Conservation (phyloP, 2,797 vertebrate species). For the Sorex maritimensis region DNA sequence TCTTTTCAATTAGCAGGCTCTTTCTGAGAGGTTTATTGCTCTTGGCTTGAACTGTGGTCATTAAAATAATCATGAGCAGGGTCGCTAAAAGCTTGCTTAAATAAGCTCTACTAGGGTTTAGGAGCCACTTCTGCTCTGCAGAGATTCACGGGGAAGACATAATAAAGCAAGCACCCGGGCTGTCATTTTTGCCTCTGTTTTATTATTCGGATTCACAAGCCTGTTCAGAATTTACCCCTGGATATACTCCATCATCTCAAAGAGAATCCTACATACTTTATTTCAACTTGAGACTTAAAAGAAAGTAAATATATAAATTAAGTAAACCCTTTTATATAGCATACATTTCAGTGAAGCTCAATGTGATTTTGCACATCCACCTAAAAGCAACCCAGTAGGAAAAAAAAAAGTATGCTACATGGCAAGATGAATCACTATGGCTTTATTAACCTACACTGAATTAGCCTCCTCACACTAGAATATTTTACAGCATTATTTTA, state of each 20-base stretch:
- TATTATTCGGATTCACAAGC: constrained; percentile 61
- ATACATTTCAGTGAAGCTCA: constrained; percentile 82
- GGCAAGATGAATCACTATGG: constrained; percentile 80
- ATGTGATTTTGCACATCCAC: constrained; percentile 74
- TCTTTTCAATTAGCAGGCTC: constrained; percentile 82
- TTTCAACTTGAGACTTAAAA: constrained; percentile 67
- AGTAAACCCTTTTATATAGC: constrained; percentile 1
- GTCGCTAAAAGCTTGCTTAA: constrained; percentile 67
- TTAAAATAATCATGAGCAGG: constrained; percentile 74
- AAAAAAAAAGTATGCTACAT: constrained; percentile 66
- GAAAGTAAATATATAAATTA: constrained; percentile 80
- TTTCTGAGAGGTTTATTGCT: constrained; percentile 81
- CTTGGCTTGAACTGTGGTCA: constrained; percentile 75
- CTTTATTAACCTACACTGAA: constrained; percentile 86
- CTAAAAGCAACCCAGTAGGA: constrained; percentile 79
- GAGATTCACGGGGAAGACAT: constrained; percentile 37
- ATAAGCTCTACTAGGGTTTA: constrained; percentile 1
- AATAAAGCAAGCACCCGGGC: constrained; percentile 57
- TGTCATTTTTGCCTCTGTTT: constrained; percentile 71
- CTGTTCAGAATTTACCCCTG: constrained; percentile 71
- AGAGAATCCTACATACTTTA: constrained; percentile 63
- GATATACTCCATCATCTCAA: constrained; percentile 55
- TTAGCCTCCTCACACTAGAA: constrained; percentile 84
- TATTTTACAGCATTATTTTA: constrained; percentile 88
- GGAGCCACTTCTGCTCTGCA: constrained; percentile 18